Conservation (phyloP, 2,113 vertebrate species). For the Cercocebus atys region DNA sequence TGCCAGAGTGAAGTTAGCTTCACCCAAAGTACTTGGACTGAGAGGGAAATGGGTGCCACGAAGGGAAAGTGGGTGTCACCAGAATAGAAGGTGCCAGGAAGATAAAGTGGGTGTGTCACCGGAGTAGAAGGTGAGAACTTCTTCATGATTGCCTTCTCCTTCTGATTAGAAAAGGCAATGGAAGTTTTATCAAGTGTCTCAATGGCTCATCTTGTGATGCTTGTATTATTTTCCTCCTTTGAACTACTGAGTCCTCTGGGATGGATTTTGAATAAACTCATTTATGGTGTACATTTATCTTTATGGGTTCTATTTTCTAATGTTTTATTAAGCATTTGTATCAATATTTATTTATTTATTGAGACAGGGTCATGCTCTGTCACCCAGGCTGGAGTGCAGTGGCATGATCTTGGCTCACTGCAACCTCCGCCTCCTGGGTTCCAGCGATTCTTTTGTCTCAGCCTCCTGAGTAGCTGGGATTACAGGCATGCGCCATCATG, state of each 20-base stretch:
- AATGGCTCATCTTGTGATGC: background rate
- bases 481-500: too few species aligned
- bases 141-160: background rate
- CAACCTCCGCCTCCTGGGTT: too few species aligned
- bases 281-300: background rate
- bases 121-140: too few species aligned
- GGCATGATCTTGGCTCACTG: too few species aligned
- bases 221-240: background rate
- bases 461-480: too few species aligned
- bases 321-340: background rate
- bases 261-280: background rate
- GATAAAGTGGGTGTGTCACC: too few species aligned
- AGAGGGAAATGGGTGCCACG: too few species aligned
- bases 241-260: background rate
- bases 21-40: background rate
- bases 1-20: background rate
- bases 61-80: background rate
- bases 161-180: background rate
- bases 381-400: too few species aligned
- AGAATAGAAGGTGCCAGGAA: too few species aligned
- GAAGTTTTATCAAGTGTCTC: background rate
- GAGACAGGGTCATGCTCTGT: too few species aligned
- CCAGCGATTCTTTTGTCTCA: too few species aligned
- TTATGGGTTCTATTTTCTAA: background rate
- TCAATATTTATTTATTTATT: background rate